Base-by-base conservation (phyloP, 2,797 vertebrate genomes). In the Tympanoctomys barrerae region DNA sequence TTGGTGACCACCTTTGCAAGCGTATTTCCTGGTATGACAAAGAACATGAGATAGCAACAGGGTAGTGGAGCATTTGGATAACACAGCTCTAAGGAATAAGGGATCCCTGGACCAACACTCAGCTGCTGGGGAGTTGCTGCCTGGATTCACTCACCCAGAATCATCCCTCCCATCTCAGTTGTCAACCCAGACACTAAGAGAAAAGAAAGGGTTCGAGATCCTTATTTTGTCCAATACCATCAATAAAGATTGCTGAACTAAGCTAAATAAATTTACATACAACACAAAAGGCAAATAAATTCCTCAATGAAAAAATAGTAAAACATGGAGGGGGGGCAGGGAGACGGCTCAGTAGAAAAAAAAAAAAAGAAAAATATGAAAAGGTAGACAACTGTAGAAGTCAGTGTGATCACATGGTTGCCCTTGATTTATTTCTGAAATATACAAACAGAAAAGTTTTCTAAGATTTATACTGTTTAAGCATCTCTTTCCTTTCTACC, bases 391-490 rank as follows among this genome's bases (percentile, higher is more conserved):
- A 49, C 95, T 97, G 94, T 52, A 89, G 75, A 97, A 95, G 70
- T 91, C 92, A 79, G 73, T 96, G 36, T 52, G 80, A 24, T 96
- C 42, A 93, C 71, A 84, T 36, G 70, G 33, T 57, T 94, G 89
- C 73, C 96, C 77, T 97, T 92, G 91, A 49, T 94, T 96, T 96
- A 90, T 95, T 91, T 94, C 39, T 78, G 89, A 61, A 10, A 46
- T 91, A 39, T 62, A 82, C 13, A 78, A 8, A 78, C 8, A 93
- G 46, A 93, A 57, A 31, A 91, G 0, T 36, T 33, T 70, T 90
- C 49, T 54, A 90, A 88, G 52, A 42, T 97, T 98, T 94, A 92
- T 49, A 96, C 66, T 64, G 24, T 64, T 97, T 91, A 95, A 70
- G 64, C 68, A 70, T 66, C 12, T 97, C 13, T 97, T 97, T 96